Base-by-base conservation (phyloP, 2,888 invertebrate genomes). In the Chrysodeixis includens region DNA sequence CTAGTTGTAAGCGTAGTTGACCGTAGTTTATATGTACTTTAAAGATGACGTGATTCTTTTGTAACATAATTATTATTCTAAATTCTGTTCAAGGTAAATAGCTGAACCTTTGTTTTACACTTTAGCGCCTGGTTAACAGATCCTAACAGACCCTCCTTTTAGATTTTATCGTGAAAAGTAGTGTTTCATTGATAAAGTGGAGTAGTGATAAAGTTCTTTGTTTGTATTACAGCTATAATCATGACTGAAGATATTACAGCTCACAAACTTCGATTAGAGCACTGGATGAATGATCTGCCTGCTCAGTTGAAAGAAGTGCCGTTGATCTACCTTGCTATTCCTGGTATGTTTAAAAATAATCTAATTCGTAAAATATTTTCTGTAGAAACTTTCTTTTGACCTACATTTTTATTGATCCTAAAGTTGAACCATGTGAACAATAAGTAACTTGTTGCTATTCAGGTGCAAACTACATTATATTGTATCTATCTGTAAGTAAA, bases 201-300 rank as follows among this genome's bases (percentile, higher is more conserved):
- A 26, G 20, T 46, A 49, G 10, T 35, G 1, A 26, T 16, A 14
- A 4, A 30, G 35, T 55, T 51, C n/a, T 57, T 62, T 56, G 58
- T 76, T 55, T 66, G 12, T 26, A 69, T 88, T 87, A 40, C 76
- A 92, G 92, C 83, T 71, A 58, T 83, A 71, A 88, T 88, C 71
- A 94, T 93, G 92, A 84, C 86, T 76, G 89, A 92, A 66, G 82
- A 90, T 64, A 83, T 74, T 51, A 70, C 79, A 57, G 86, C 89
- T 53, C 83, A 90, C 69, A 86, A 83, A 62, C 72, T 91, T 52
- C 84, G 88, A 65, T 89, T 97, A 61, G 96, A 96, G 84, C 93
- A 96, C 76, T 97, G 97, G 97, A 97, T 97, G 97, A 92, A 95
- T 32, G 95, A 96, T 69, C 88, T 97, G 77, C 96, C 97, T 58